Percentiles rank a stretch among this genome's conserved stretches.
Conservation (phyloP, 2,888 invertebrate species). For the Apodemia duryi region DNA sequence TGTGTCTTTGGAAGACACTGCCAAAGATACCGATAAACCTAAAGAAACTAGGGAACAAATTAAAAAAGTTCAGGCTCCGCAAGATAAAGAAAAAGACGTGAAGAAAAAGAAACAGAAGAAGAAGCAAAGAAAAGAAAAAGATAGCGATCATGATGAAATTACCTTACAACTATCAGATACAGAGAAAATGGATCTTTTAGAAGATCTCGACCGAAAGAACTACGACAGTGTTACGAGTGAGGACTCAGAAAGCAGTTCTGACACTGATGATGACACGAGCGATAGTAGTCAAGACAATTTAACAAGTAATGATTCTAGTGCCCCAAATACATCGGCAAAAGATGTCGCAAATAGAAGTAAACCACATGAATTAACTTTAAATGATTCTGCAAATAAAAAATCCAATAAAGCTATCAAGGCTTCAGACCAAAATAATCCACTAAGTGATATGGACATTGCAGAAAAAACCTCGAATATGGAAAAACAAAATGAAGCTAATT, state of each 20-base stretch:
- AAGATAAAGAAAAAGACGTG: constrained; percentile 52
- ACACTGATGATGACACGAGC: constrained; percentile 24
- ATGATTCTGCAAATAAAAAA: background rate
- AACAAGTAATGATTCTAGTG: background rate
- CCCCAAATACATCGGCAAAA: no score
- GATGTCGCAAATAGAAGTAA: background rate
- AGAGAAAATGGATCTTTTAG: constrained; percentile 71
- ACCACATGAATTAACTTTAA: background rate
- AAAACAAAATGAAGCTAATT: background rate
- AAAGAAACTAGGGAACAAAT: constrained; percentile 26
- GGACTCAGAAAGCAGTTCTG: constrained; percentile 44
- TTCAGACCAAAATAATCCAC: background rate
- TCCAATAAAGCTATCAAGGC: background rate
- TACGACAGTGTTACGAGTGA: constrained; percentile 47
- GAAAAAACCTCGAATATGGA: background rate
- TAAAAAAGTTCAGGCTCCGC: constrained; percentile 39
- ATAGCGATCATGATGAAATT: constrained; percentile 68
- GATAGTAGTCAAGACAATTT: background rate
- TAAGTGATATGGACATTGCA: background rate
- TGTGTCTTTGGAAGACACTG: constrained; percentile 21
- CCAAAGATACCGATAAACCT: constrained; percentile 37
- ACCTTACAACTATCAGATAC: constrained; percentile 68
- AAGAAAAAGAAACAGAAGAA: constrained; percentile 50
- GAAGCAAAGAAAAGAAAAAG: constrained; percentile 44
- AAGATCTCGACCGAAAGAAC: constrained; percentile 59